Evolutionary conservation across 2,113 vertebrate genomes (phyloP).

Genomic region (Scatophagus argus): DNA sequence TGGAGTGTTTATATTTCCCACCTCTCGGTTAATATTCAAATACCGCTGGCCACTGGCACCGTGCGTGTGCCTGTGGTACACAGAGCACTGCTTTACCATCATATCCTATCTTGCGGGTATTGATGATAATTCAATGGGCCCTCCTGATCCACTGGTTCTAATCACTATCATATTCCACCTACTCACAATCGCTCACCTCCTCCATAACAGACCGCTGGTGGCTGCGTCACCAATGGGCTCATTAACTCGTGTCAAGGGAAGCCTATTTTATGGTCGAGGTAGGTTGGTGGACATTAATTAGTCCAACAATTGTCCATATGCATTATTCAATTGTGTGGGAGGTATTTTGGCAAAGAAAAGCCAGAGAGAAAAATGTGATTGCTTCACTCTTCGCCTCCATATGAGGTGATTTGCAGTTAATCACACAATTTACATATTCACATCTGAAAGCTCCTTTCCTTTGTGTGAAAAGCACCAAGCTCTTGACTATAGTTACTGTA

Average conservation of each 20-base stretch:
- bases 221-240: constrained; percentile 58
- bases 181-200: constrained; percentile 54
- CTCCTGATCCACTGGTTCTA: constrained; percentile 67
- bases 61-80: neutral
- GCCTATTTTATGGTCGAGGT: constrained; percentile 63
- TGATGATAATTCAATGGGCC: constrained; percentile 63
- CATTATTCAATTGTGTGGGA: constrained; percentile 81
- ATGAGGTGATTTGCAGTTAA: constrained; percentile 50
- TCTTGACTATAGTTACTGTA: constrained; percentile 8
- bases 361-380: constrained; percentile 53
- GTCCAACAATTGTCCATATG: constrained; percentile 78
- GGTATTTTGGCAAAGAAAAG: constrained; percentile 71
- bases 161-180: constrained; percentile 71
- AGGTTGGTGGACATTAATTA: constrained; percentile 79
- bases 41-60: constrained; percentile 50
- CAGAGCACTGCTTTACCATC: constrained; percentile 25
- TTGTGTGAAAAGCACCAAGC: neutral
- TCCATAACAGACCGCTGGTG: constrained; percentile 45
- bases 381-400: constrained; percentile 58
- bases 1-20: constrained; percentile 71
- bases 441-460: constrained; percentile 26
- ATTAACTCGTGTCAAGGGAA: constrained; percentile 63
- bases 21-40: constrained; percentile 73
- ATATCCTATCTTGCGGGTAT: constrained; percentile 57
- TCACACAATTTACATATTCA: constrained; percentile 35